Evolutionary conservation across 2,888 invertebrate genomes (phyloP), one percentile per base, ranked within the genome.

Genomic region (Eupithecia centaureata): DNA sequence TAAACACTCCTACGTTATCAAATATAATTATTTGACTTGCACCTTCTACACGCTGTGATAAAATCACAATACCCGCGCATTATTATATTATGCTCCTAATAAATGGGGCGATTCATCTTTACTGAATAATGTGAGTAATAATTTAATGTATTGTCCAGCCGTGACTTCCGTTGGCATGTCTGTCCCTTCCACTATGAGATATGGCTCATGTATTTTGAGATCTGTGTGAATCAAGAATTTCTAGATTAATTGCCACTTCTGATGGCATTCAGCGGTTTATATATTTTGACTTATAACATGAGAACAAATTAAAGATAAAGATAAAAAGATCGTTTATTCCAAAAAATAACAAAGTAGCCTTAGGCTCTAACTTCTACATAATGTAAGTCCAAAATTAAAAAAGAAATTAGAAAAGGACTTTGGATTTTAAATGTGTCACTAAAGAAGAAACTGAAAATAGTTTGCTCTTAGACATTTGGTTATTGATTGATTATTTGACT

Each of bases 91-190:
- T 86, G 28, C n/a, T n/a, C 80, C 86, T 87, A 86, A 86, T 90
- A 89, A 90, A 89, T 89, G 90, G 86, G 86, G 81, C 86, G 84
- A 90, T 91, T 90, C 82, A 86, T 91, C 90, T 88, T 82, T 78
- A 82, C 87, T 86, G 84, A 88, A 88, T 88, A 86, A 83, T 83
- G 81, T 79, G 79, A 78, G 86, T 82, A 86, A 88, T 90, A 89
- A 84, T 84, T 89, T 83, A 87, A 60, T 65, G 79, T 81, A 81
- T 85, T 85, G 86, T 86, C 80, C 80, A 78, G 76, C 79, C 69
- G 81, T 77, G 82, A 82, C 83, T 90, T 90, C 90, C 89, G 89
- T 83, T 82, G 56, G 22, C 47, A 1, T 18, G 18, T 57, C 30
- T 57, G 32, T n/a, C 5, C n/a, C 22, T 33, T 33, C n/a, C 32